Evolutionary conservation across 53 echinoderm and acorn worm genomes (phyloP).

Genomic region (Echinometra lucunter): DNA sequence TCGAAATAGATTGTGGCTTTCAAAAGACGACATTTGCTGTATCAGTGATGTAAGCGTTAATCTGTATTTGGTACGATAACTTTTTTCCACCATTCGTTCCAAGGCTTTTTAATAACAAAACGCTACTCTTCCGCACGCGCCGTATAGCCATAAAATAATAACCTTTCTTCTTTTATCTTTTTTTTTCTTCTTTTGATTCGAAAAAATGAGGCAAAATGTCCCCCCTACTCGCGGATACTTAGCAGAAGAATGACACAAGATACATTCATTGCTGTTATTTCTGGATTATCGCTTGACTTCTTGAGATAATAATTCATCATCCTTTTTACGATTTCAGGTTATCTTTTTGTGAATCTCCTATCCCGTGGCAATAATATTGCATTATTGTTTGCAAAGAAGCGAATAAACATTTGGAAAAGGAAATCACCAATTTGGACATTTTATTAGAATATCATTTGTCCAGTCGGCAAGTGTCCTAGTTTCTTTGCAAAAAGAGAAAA

Average conservation of each 20-base stretch:
- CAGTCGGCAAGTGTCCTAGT: background rate
- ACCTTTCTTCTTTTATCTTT: background rate
- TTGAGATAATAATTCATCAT: conserved; percentile 8
- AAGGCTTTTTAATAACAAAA: background rate
- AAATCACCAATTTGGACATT: background rate
- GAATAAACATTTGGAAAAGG: background rate
- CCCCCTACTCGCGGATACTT: background rate
- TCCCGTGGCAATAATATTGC: background rate
- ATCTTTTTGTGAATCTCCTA: background rate
- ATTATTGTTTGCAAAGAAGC: background rate
- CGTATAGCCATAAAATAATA: background rate
- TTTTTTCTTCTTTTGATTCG: background rate
- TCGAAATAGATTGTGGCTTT: background rate
- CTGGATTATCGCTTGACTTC: background rate
- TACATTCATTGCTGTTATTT: background rate
- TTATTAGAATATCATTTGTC: conserved; percentile 12
- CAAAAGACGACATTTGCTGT: background rate
- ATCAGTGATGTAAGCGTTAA: background rate
- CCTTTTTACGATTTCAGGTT: background rate
- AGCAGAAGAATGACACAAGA: background rate
- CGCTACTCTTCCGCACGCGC: background rate
- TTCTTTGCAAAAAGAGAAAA: background rate
- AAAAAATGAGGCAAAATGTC: background rate
- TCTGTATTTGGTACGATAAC: background rate
- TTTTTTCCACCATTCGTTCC: background rate